Percentiles rank a stretch among this genome's conserved stretches.
Conservation (phyloP, 2,797 vertebrate species). For the Dendrocincla tyrannina region DNA sequence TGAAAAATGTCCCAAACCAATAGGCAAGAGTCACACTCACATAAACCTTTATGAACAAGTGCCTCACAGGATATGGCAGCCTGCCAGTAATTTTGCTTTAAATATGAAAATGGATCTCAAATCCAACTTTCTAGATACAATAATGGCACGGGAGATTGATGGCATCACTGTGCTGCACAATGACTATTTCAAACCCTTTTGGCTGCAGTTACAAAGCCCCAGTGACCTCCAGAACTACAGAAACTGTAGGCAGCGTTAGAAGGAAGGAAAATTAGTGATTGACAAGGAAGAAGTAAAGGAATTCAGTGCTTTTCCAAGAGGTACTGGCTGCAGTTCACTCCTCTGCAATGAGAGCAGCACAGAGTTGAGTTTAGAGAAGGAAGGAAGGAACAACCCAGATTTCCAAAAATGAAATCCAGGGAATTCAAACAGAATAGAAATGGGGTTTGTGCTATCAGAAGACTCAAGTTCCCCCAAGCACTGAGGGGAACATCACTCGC, state of each 20-base stretch:
- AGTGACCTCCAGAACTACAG: slow-evolving; percentile 49
- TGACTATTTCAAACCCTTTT: slow-evolving; percentile 53
- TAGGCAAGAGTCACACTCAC: slow-evolving; percentile 1
- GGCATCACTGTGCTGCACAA: background rate
- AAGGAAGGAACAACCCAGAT: background rate
- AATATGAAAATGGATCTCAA: slow-evolving; percentile 59
- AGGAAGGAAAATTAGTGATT: slow-evolving; percentile 55
- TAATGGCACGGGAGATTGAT: slow-evolving; percentile 40
- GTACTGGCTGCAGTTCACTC: background rate
- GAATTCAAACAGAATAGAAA: background rate
- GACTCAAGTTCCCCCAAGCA: background rate
- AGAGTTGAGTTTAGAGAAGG: background rate
- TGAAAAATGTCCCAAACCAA: slow-evolving; percentile 33
- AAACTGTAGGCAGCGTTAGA: background rate
- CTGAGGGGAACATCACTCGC: background rate
- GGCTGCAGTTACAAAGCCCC: slow-evolving; percentile 54
- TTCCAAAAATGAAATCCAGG: background rate
- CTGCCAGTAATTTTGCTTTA: slow-evolving; percentile 66
- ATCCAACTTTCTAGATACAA: slow-evolving; percentile 57
- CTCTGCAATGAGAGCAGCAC: background rate
- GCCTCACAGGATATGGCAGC: slow-evolving; percentile 33
- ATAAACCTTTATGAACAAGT: slow-evolving; percentile 34
- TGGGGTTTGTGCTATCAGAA: background rate
- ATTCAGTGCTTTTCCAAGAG: slow-evolving; percentile 37
- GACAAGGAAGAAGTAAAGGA: slow-evolving; percentile 4